phyloP scores from a whole-genome alignment of 2,888 invertebrate genomes.

The Leucozona laternaria region DNA sequence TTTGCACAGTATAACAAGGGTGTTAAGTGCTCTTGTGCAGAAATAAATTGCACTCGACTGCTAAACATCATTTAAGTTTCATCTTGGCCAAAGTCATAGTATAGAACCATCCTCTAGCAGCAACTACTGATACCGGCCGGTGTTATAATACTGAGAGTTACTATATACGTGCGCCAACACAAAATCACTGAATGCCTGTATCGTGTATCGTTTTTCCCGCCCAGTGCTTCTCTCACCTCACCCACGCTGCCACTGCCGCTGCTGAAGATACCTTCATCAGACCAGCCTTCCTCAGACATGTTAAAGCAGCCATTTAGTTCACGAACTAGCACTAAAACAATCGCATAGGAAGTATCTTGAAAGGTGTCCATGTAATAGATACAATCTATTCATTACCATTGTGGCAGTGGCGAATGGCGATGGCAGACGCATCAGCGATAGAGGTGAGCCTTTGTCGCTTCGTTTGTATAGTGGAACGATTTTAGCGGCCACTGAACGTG shows the following conservation, averaged over 20 bases:
- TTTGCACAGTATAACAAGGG: conserved; percentile 39
- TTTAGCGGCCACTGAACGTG: conserved; percentile 45
- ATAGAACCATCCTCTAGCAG: neutral
- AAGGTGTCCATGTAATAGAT: conserved; percentile 73
- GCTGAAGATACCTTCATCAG: conserved; percentile 5
- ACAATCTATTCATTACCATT: conserved; percentile 73
- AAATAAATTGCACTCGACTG: conserved; percentile 69
- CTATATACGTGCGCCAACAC: conserved; percentile 14
- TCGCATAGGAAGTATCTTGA: conserved; percentile 65
- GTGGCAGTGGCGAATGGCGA: conserved; percentile 6
- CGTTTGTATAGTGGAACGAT: conserved; percentile 39
- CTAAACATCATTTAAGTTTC: conserved; percentile 60
- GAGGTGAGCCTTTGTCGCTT: conserved; percentile 26
- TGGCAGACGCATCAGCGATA: neutral
- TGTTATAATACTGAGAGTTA: conserved; percentile 8
- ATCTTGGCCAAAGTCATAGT: conserved; percentile 13
- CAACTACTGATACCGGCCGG: conserved; percentile 9
- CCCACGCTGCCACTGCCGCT: conserved; percentile 36
- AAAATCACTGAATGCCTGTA: conserved; percentile 25
- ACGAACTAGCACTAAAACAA: conserved; percentile 61
- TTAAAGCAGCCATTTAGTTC: conserved; percentile 47
- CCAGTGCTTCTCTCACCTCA: conserved; percentile 46
- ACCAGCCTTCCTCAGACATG: conserved; percentile 22
- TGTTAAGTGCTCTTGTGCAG: conserved; percentile 67
- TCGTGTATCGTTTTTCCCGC: conserved; percentile 43